phyloP scores from a whole-genome alignment of 2,888 invertebrate genomes.

The Drosophila tanythrix region DNA sequence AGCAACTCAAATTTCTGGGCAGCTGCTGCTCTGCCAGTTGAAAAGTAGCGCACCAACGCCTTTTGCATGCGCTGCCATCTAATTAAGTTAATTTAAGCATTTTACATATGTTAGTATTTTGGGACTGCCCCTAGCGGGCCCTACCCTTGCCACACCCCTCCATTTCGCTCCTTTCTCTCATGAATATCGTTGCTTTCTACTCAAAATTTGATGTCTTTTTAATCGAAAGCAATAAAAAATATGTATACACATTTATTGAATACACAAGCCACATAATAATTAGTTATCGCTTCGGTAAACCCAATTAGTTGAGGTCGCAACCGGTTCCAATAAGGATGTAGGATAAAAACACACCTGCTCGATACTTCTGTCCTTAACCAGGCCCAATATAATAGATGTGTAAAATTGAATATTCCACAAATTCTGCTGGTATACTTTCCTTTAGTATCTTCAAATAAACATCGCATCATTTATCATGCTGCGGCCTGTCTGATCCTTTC shows the following conservation, averaged over 20 bases:
- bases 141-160: conserved; percentile 12
- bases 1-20: conserved; percentile 50
- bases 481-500: not conserved
- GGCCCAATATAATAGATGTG: not conserved
- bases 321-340: conserved; percentile 17
- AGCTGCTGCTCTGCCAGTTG: conserved; percentile 41
- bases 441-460: not conserved
- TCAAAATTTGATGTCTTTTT: conserved; percentile 67
- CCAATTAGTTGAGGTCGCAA: conserved; percentile 52
- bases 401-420: conserved; percentile 1
- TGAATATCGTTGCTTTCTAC: conserved; percentile 11
- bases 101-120: conserved; percentile 69
- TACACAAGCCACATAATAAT: conserved; percentile 64
- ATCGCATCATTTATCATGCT: conserved; percentile 23
- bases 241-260: conserved; percentile 32
- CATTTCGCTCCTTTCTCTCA: conserved; percentile 2
- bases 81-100: conserved; percentile 76
- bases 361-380: not conserved
- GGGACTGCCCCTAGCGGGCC: conserved; percentile 1
- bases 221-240: conserved; percentile 76
- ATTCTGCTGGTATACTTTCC: not conserved
- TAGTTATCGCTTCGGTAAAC: conserved; percentile 66
- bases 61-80: conserved; percentile 63
- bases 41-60: conserved; percentile 76
- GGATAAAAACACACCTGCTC: conserved; percentile 26